Evolutionary conservation across 2,113 vertebrate genomes (phyloP), one percentile per base, ranked within the genome.

Genomic region (Nycticebus coucang): DNA sequence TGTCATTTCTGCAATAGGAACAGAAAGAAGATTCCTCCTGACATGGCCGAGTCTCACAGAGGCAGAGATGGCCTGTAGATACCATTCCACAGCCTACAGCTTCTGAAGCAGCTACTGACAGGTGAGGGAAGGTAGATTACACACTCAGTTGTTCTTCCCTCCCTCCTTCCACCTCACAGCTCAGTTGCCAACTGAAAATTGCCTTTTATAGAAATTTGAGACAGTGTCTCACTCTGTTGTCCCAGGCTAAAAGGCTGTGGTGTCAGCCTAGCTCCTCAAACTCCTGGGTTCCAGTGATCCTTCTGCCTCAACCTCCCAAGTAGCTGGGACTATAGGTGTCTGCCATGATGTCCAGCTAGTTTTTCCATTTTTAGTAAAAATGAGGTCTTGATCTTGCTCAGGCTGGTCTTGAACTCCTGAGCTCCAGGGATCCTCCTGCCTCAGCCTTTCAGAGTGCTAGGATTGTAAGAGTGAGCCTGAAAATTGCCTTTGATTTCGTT

Each of bases 51-150:
- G 17, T 28, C 59, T 69, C 78, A 17, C 19, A 35, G 30, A 26
- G 55, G 41, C 14, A 11, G n/a, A 24, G 85, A 3, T 41, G 14
- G 33, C 68, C 66, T 59, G 6, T 21, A 33, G 72, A 64, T 26
- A 8, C 45, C 30, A 15, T 1, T 35, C 13, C 17, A 35, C 1
- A 0, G 2, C 83, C 22, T 17, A 13, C 13, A 28, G 79, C 62
- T 69, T 50, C 50, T 7, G n/a, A 11, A 41, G 37, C 12, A 2
- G n/a, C 2, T 0, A 3, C 24, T 45, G 55, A 57, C 80, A 81
- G 78, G 28, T 7, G 15, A 78, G 21, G 35, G 14, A 5, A 41
- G 45, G 6, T 22, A 7, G 37, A 21, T 18, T 2, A 7, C 1
- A 11, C 5, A 17, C 26, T 50, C 55, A 4, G 2, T 15, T 17